Base-by-base conservation (phyloP, 2,888 invertebrate species). In the Caenorhabditis plicata region DNA sequence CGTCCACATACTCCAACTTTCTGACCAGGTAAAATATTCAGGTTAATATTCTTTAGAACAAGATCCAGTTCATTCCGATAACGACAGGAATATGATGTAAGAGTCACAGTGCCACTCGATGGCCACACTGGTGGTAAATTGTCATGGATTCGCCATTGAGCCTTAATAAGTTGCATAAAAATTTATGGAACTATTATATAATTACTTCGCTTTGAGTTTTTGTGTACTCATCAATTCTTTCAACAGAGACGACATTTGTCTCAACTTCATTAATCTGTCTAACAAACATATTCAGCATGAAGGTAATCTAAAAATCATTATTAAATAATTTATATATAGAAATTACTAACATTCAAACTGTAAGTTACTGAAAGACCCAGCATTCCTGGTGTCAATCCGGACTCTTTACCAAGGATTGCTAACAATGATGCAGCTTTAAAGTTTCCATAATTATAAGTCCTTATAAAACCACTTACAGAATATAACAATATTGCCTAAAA, bases 221-320 rank as follows among this genome's bases (percentile, higher is more conserved):
- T 1, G 73, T 60, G 54, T 80, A 80, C 31, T 78, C 78, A 22
- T 68, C 68, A 13, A 79, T 67, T 81, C 95, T 87, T 83, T 95
- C 95, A 0, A 95, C 92, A 3, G 94, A 91, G 0, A 95, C 94
- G 73, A 95, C 92, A 82, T 95, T 95, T 0, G 94, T 92, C 85
- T 96, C 95, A 31, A 95, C 89, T 80, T 95, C 95, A 1, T 92
- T 91, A 0, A 92, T 91, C 90, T 94, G 92, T 66, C 94, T 86
- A 20, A 96, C 94, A 73, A 95, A 85, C 92, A 93, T 93, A 83
- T 94, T 95, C 39, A 96, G 84, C 0, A 91, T 92, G 86, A 92
- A 92, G 0, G 95, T 95, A 54, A 92, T 89, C 90, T 91, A 81
- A 23, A 66, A 32, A 42, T 15, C n/a, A 4, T 32, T 31, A 17